Conservation (phyloP, 64 coral and sea anemone genomes). For the Cladopsammia gracilis region DNA sequence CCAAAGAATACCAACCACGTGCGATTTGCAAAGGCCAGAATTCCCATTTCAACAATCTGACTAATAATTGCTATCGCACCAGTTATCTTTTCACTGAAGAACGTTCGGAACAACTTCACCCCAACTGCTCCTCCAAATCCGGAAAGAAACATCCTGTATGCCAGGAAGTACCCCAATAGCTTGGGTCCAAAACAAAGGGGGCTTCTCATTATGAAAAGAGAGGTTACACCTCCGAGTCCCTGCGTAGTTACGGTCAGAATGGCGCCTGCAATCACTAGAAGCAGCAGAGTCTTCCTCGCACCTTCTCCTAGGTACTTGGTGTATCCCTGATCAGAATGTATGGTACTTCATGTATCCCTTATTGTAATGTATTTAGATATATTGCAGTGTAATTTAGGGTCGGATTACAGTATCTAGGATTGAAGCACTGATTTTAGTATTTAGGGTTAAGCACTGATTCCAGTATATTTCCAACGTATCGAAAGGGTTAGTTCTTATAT, state of each 20-base stretch:
- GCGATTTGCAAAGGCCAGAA: slow-evolving; percentile 57
- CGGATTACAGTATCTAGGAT: no score
- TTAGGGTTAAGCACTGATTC: no score
- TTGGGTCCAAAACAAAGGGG: slow-evolving; percentile 89
- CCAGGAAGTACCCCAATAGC: slow-evolving; percentile 77
- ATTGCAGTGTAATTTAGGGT: no score
- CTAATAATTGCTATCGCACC: slow-evolving; percentile 51
- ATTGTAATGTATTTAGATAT: no score
- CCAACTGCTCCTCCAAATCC: slow-evolving; percentile 82
- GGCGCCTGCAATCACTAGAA: slow-evolving; percentile 49
- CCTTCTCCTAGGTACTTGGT: no score
- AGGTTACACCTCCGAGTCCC: slow-evolving; percentile 42
- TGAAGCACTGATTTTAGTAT: no score
- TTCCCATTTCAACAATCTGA: slow-evolving; percentile 21
- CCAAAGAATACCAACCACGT: slow-evolving; percentile 54
- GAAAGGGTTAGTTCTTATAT: no score
- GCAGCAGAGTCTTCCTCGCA: slow-evolving; percentile 45
- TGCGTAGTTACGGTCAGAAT: neutral
- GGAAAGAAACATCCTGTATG: slow-evolving; percentile 55
- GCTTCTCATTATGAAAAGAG: slow-evolving; percentile 81
- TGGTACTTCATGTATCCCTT: no score
- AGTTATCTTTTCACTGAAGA: slow-evolving; percentile 53
- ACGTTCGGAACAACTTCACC: slow-evolving; percentile 62
- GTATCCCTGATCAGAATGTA: no score
- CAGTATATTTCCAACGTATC: no score